Evolutionary conservation across 2,113 vertebrate genomes (phyloP), one percentile per base, ranked within the genome.

Genomic region (Dasyprocta punctata): DNA sequence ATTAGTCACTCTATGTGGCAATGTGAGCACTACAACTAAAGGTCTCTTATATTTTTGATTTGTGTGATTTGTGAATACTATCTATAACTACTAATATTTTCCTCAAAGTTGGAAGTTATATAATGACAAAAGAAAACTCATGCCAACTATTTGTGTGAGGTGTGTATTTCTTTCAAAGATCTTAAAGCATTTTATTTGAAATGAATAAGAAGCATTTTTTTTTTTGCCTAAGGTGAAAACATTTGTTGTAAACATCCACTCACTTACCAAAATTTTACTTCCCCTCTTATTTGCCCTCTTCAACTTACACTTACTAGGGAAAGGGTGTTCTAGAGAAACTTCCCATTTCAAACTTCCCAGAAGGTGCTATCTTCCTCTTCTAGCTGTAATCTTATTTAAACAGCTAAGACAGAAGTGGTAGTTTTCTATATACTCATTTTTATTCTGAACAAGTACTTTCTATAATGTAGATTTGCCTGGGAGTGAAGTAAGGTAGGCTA

Each of bases 71-170:
- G 75, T 77, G 61, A 96, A 58, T 85, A 41, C 47, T 86, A 33
- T 81, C 86, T 96, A 86, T 92, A 95, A 84, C 86, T 95, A 86
- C 89, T 94, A 84, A 93, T 89, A 75, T 89, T 97, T 96, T 84
- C 80, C 83, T 96, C 69, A 85, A 89, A 78, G 22, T 67, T 93
- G 81, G 30, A 96, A 92, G 52, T 94, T 93, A 86, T 11, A 65
- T 78, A 94, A 86, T 61, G 67, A 44, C 26, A 89, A 93, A 73
- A 96, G 47, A 89, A 95, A 93, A 89, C 54, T 69, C 67, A 93
- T 90, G 30, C 71, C 38, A 78, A 61, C 28, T 73, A 49, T 90
- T 65, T 65, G 65, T 93, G 58, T n/a, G 9, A 11, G 41, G 13
- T 77, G 19, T 41, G 81, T 30, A 33, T 82, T 69, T 83, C 73